Evolutionary conservation across 2,888 invertebrate genomes (phyloP).

Genomic region (Aquatica leii): DNA sequence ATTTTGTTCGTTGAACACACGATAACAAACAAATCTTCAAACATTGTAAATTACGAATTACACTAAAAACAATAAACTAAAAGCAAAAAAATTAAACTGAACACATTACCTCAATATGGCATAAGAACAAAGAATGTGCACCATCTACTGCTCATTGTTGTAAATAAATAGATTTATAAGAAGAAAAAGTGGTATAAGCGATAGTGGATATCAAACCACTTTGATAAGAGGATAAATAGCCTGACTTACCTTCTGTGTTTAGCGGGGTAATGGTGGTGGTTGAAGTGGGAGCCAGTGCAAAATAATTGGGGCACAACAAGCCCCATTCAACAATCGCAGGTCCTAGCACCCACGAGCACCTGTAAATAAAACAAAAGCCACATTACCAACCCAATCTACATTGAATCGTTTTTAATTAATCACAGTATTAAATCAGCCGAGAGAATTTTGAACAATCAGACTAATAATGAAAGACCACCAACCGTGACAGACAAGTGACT

Average conservation of each 20-base stretch:
- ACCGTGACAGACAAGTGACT: conserved; percentile 10
- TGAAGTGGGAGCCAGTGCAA: conserved; percentile 62
- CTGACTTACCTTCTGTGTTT: conserved; percentile 59
- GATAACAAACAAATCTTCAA: too few species aligned
- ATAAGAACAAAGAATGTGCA: neutral
- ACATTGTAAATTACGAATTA: too few species aligned
- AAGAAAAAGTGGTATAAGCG: too few species aligned
- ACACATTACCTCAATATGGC: too few species aligned
- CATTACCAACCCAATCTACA: too few species aligned
- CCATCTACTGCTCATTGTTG: neutral
- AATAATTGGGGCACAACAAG: conserved; percentile 59
- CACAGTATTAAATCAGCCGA: too few species aligned
- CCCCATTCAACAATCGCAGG: conserved; percentile 57
- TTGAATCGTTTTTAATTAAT: too few species aligned
- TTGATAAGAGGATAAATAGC: conserved; percentile 7
- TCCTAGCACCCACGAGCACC: conserved; percentile 33
- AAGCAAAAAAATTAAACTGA: too few species aligned
- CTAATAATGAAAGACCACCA: conserved; percentile 18
- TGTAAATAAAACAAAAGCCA: conserved; percentile 19
- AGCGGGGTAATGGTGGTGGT: conserved; percentile 62
- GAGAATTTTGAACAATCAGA: neutral
- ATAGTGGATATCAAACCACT: too few species aligned
- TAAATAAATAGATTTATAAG: too few species aligned
- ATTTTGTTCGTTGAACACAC: too few species aligned
- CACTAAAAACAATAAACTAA: too few species aligned